A percentile compares a stretch with the other conserved stretches of the same genome.
Evolutionary conservation across 2,797 vertebrate genomes (phyloP).

Genomic region (Melanotaenia boesemani): DNA sequence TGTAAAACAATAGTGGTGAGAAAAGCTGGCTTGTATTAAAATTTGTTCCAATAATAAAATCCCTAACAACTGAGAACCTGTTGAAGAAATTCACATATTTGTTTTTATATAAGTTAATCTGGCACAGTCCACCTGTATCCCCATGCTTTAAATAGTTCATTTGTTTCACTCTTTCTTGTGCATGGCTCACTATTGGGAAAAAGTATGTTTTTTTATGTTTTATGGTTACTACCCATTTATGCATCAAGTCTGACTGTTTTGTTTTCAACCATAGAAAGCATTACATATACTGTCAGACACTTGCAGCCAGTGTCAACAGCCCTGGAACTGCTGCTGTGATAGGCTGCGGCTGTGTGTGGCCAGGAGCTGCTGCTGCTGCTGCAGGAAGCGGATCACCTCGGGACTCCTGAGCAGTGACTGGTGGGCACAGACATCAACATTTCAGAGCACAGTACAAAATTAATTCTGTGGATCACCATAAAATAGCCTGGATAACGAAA

Average conservation of each 20-base stretch:
- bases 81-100: not conserved
- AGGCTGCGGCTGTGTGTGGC: constrained; percentile 89
- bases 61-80: not conserved
- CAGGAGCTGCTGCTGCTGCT: constrained; percentile 94
- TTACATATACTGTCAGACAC: constrained; percentile 6
- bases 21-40: constrained; percentile 17
- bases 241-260: constrained; percentile 3
- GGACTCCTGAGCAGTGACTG: constrained; percentile 96
- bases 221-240: not conserved
- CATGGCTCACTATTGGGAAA: not conserved
- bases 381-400: constrained; percentile 95
- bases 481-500: not conserved
- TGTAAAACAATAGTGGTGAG: not conserved
- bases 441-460: not conserved
- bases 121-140: constrained; percentile 6
- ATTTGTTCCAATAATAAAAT: not conserved
- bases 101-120: constrained; percentile 1
- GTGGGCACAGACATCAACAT: constrained; percentile 35
- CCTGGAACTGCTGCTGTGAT: constrained; percentile 89
- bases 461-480: not conserved
- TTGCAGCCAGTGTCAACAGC: constrained; percentile 64
- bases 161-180: not conserved
- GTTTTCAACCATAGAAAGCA: not conserved
- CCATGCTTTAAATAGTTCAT: constrained; percentile 5
- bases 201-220: constrained; percentile 17